Evolutionary conservation across 1,140 invertebrate species (phyloP), one percentile per base, ranked within the genome.

Genomic region (Leptinotarsa lineolata): DNA sequence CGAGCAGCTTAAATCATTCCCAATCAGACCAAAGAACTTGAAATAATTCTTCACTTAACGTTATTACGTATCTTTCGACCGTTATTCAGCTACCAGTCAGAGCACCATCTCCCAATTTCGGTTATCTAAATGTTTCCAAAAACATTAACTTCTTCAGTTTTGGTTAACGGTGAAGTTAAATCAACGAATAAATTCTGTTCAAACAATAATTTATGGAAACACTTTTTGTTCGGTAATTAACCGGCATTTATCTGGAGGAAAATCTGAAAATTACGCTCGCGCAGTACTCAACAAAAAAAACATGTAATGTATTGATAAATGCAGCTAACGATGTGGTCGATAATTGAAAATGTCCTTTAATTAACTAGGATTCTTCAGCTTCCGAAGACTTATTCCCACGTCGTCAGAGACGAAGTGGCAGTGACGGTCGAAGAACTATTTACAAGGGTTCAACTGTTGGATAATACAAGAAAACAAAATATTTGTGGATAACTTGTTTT

Each of bases 341-440:
- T 78, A 78, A 78, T 78, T 78, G 77, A 78, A 78, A 78, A 78
- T 77, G 77, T 73, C 73, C 74, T 72, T 78, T 80, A 80, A 80
- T 78, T 80, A 80, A 80, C 75, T 78, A 74, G 75, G 72, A 80
- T 80, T 80, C 79, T 74, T 78, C 48, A 45, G 76, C 77, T 80
- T 76, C 77, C 75, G 78, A 45, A 74, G 74, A 76, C 59, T 76
- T 74, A 80, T 78, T 80, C 77, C 77, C 76, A 76, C 76, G 77
- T 79, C 74, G 65, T 48, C 21, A 30, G 30, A 45, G 64, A 59
- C 67, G 70, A 66, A 68, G 68, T 70, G 67, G 68, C 74, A 72
- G 21, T 54, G 48, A 8, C 48, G 48, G 48, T 54, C 48, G 30
- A 2, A 39, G 2, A 39, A 39, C 30, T 39, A 39, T 39, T 39